Evolutionary conservation across 2,113 vertebrate species (phyloP), one percentile per base, ranked within the genome.

Genomic region (Herpailurus yagouaroundi): DNA sequence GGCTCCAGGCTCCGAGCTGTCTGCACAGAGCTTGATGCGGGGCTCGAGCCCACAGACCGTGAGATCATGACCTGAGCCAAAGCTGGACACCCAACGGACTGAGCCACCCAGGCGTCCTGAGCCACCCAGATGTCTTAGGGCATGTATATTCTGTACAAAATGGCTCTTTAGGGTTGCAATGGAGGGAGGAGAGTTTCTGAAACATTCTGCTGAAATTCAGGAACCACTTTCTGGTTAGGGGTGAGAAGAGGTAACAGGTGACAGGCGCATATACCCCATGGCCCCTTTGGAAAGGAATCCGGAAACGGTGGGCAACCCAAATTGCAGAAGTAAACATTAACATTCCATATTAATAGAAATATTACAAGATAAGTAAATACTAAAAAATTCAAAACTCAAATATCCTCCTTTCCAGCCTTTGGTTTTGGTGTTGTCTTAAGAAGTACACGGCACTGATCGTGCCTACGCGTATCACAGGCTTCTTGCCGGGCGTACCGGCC

Each of bases 401-500:
- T n/a, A 41, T 38, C 14, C 7, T n/a, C 33, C 73, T 73, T 52
- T 73, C 74, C 41, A 52, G 41, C 19, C n/a, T 36, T 57, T 36
- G 21, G 10, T 73, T 64, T 52, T 23, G 33, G 16, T 21, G 31
- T 3, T 15, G 7, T 41, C 33, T 81, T 81, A n/a, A 52, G 23
- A 55, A 4, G 6, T 6, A 38, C 13, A 11, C 0, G 50, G 50
- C 25, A 18, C 14, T 29, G 21, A 21, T 9, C 23, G 15, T 9
- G 16, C 10, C 21, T 4, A 15, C 3, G 6, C 69, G 27, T 0
- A 7, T 14, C 27, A 4, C 13, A 15, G 0, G 5, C 23, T 73
- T 38, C 11, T 1, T 23, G 48, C 69, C 1, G 18, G 74, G 36
- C 4, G 1, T 4, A 13, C 7, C 25, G 1, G 21, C 1, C 4